Percentiles rank a stretch among this genome's conserved stretches.
Evolutionary conservation across 1,140 invertebrate genomes (phyloP).

Genomic region (Ceratina japonica): DNA sequence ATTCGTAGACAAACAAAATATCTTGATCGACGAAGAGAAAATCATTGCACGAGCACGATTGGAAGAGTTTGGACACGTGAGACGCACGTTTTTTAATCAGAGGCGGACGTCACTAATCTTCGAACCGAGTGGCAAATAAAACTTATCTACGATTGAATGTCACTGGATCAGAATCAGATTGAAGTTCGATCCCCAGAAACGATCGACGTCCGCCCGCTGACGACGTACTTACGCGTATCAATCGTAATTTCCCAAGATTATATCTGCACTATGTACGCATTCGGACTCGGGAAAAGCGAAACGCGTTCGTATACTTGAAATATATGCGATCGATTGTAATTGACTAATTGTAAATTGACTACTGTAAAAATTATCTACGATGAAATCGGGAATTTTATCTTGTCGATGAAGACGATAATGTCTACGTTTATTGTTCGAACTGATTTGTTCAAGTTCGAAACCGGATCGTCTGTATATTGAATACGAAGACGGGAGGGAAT

Average conservation of each 20-base stretch:
- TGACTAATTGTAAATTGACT: no score
- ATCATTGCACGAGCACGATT: background rate
- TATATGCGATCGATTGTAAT: no score
- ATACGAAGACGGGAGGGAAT: background rate
- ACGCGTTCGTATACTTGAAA: no score
- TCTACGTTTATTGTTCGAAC: no score
- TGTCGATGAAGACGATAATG: no score
- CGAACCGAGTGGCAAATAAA: constrained; percentile 23
- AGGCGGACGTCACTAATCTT: constrained; percentile 15
- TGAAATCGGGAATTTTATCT: no score
- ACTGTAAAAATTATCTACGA: no score
- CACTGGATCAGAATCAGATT: constrained; percentile 2
- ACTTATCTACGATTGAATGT: constrained; percentile 29
- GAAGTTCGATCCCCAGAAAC: background rate
- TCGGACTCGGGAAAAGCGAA: no score
- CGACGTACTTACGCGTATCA: background rate
- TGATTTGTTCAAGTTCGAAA: background rate
- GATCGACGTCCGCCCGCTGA: background rate
- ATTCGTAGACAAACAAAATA: background rate
- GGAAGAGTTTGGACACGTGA: constrained; percentile 7
- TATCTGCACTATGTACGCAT: no score
- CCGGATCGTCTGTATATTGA: background rate
- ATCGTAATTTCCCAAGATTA: background rate
- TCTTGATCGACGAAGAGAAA: background rate
- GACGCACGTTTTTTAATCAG: constrained; percentile 21